A percentile compares a stretch with the other conserved stretches of the same genome.
These are phyloP conservation scores for Rhyacophila evoluta DNA, from an alignment of 2,888 invertebrate species.

Conservation along the genomic window DNA sequence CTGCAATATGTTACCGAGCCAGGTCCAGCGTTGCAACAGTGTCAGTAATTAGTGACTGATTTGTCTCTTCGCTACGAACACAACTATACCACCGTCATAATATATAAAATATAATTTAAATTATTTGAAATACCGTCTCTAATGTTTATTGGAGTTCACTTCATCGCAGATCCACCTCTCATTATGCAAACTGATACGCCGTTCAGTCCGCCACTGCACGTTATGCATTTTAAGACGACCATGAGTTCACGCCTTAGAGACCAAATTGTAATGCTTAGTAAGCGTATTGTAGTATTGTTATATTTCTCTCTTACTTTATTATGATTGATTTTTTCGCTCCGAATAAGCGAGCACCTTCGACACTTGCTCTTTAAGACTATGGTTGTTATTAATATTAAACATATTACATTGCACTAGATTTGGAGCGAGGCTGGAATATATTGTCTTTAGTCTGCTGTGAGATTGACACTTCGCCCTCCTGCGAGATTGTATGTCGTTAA, in stretches of 20 bases:
- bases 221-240: background rate
- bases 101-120: no score
- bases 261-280: no score
- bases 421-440: conserved; percentile 13
- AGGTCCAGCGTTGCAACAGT: no score
- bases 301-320: background rate
- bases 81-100: no score
- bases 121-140: no score
- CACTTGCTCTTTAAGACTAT: background rate
- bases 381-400: background rate
- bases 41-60: no score
- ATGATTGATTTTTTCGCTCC: background rate
- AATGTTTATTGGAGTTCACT: no score
- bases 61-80: no score
- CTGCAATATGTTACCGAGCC: no score
- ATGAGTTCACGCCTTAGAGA: background rate
- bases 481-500: background rate
- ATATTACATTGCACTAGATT: background rate
- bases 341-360: conserved; percentile 15
- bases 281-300: conserved; percentile 15
- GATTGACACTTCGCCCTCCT: background rate
- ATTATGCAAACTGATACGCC: no score
- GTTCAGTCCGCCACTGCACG: no score
- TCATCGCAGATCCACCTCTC: no score
- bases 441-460: background rate